Evolutionary conservation across 92 coral and sea anemone species (phyloP), one percentile per base, ranked within the genome.

Genomic region (Diadumene lineata): DNA sequence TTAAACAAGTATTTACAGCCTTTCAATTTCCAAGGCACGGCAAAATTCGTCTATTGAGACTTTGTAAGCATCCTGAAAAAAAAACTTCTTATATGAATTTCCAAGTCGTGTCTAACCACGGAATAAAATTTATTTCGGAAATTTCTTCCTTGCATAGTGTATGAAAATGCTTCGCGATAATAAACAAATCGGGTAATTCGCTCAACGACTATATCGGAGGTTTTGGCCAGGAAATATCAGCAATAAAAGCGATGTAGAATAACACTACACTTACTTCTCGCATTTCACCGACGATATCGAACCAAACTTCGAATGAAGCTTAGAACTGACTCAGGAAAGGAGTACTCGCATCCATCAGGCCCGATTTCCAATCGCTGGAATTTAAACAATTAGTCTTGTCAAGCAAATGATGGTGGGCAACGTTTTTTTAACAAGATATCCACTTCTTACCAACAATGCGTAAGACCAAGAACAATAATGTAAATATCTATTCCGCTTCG

Each of bases 61-160:
- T 43, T 77, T 70, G 50, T 74, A 81, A 7, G 87, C 91, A 81
- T 86, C 75, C 91, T 81, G 69, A 75, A 66, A 72, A 16, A 50
- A 55, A 43, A 17, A n/a, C n/a, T n/a, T n/a, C n/a, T n/a, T n/a
- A n/a, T n/a, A n/a, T n/a, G n/a, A n/a, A n/a, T n/a, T n/a, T n/a
- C n/a, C n/a, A 1, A 73, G 64, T n/a, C 19, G 27, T 21, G 28
- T n/a, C 23, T n/a, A n/a, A 22, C 17, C 27, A 27, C 24, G 11
- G 11, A 58, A 8, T n/a, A 26, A 9, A 8, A 44, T 44, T 9
- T 44, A 9, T 8, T 44, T 44, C 10, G 51, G 10, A 8, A 17
- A 44, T 44, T 44, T 17, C 51, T 8, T 44, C 51, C 9, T 8
- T 44, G 17, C 9, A 44, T 44, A 17, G 9, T 8, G 17, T 44